Base-by-base conservation (phyloP, 2,797 vertebrate genomes). In the Naso thynnoides region DNA sequence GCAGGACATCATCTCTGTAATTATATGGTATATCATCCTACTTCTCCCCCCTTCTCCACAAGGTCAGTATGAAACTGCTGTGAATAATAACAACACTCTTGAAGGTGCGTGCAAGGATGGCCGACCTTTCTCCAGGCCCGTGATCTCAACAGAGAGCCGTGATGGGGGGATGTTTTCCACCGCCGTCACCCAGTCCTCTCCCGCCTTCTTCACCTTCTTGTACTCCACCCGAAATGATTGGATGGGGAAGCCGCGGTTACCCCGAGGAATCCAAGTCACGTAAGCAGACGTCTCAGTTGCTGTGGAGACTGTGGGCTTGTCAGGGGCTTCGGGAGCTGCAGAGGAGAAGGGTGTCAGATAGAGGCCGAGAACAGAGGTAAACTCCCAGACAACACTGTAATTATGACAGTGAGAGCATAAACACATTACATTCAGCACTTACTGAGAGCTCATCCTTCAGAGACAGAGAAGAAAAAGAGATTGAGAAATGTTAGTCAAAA, bases 211-310 rank as follows among this genome's bases (percentile, higher is more conserved):
- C 82, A 98, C 83, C 88, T 97, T 98, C 94, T 96, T 99, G 74
- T 96, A 97, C 84, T 99, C 96, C 83, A 99, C 98, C 1, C 95
- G 95, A 87, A 99, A 99, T 0, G 96, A 97, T 88, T 98, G 97
- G 92, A 99, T 98, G 7, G 98, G 98, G 85, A 98, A 98, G 18
- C 98, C 98, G 0, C 97, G 95, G 6, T 99, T 99, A 16, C 97
- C 97, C 0, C 98, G 96, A n/a, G 98, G 98, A 84, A 99, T 99
- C 98, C 98, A 99, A 8, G 98, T 98, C 87, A 99, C 98, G 0
- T 97, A 99, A 1, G 97, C 97, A 0, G 98, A 99, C 0, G 97
- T 99, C 86, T 99, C 98, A 0, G 97, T 96, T 0, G 98, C 98
- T 82, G 95, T 97, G 81, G 98, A 98, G 87, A 99, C 97, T 0